Base-by-base conservation (phyloP, 2,888 invertebrate genomes). In the Philaethria dido region DNA sequence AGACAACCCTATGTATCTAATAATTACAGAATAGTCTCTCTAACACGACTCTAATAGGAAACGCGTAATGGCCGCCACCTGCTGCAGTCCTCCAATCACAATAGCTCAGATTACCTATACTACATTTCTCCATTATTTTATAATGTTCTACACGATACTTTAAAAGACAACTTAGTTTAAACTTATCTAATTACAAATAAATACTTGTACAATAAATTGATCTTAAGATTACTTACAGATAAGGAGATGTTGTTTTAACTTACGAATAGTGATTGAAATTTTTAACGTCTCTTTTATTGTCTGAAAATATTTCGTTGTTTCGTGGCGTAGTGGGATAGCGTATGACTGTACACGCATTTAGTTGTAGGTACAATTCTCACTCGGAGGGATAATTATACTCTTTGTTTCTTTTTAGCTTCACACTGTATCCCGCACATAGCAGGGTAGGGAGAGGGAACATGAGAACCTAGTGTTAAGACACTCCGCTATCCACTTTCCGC, bases 41-140 rank as follows among this genome's bases (percentile, higher is more conserved):
- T 82, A 82, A 83, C 82, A 81, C 81, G 88, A 86, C 86, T 89
- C 89, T 89, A 92, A 92, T 90, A 89, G 88, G 91, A 90, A 87
- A 88, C 82, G 75, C 78, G 78, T 78, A 76, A 78, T 75, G 78
- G 76, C 76, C 77, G 72, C 84, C 89, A 88, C 85, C 89, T 89
- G 88, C 86, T 75, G 74, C 69, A 69, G 63, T 68, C 73, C 79
- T 79, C 82, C 84, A 84, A 83, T 83, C 82, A 74, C 74, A 69
- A 67, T 64, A 59, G 57, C 61, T 45, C 52, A 62, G 63, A 59
- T 60, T 64, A 52, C 44, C 36, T 54, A 54, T 52, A 33, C 44
- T 16, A 13, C 22, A 65, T 48, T 64, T 33, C 22, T 65, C 50
- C 25, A 48, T 64, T 57, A 64, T 64, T 64, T 64, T 64, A 64